These are phyloP conservation scores for Fistularia tabacaria DNA, from an alignment of 2,797 vertebrate genomes.

Conservation along the genomic window DNA sequence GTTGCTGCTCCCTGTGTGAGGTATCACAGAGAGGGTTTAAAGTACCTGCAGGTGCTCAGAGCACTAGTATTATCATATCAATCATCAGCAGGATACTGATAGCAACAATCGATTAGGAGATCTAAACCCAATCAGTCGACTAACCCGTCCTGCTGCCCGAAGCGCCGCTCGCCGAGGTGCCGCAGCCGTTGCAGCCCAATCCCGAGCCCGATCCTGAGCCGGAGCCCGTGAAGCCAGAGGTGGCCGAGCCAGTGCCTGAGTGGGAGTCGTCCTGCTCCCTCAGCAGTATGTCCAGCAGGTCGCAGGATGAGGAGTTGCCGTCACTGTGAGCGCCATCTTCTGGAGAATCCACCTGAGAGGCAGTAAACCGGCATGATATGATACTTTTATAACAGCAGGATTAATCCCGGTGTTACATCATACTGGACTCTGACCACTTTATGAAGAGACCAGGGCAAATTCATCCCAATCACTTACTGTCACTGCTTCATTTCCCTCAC, in stretches of 20 bases:
- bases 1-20: conserved; percentile 82
- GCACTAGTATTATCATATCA: no score
- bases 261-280: conserved; percentile 83
- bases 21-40: not conserved
- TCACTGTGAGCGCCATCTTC: conserved; percentile 76
- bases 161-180: conserved; percentile 71
- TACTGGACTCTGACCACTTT: no score
- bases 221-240: conserved; percentile 84
- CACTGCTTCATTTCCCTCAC: conserved; percentile 61
- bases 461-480: no score
- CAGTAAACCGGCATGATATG: not conserved
- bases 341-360: conserved; percentile 51
- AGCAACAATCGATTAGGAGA: no score
- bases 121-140: conserved; percentile 6
- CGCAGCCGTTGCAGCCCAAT: conserved; percentile 78
- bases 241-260: conserved; percentile 83
- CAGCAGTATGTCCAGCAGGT: conserved; percentile 84
- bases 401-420: no score
- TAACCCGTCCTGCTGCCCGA: conserved; percentile 83
- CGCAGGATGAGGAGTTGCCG: conserved; percentile 82
- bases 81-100: no score
- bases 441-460: no score
- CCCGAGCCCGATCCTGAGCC: conserved; percentile 75
- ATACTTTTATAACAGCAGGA: not conserved
- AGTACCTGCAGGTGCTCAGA: no score